Evolutionary conservation across 2,888 invertebrate species (phyloP).

Genomic region (Chrysolina americana): DNA sequence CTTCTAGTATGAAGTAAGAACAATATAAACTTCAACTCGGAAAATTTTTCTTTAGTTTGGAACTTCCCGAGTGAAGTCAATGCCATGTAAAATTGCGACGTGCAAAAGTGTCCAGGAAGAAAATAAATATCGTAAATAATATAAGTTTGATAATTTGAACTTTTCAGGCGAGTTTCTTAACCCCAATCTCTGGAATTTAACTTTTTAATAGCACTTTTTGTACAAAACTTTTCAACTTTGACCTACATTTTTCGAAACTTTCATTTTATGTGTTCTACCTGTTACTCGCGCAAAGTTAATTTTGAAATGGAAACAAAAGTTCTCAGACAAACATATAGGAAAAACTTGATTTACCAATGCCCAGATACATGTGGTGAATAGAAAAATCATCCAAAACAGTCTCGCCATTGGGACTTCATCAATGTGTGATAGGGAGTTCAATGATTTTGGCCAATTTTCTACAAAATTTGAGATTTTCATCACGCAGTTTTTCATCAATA

Average conservation of each 20-base stretch:
- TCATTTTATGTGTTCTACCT: slow-evolving; percentile 54
- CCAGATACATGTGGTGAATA: background rate
- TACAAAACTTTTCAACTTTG: slow-evolving; percentile 62
- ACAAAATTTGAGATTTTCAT: no score
- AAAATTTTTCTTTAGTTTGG: slow-evolving; percentile 45
- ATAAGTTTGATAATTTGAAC: slow-evolving; percentile 61
- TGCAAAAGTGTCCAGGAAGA: slow-evolving; percentile 52
- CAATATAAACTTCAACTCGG: slow-evolving; percentile 41
- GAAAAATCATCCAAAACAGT: background rate
- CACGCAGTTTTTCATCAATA: no score
- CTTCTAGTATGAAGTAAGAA: slow-evolving; percentile 39
- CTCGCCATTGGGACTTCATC: background rate
- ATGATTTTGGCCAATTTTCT: no score
- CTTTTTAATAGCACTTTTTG: slow-evolving; percentile 63
- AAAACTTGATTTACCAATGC: background rate
- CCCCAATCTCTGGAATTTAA: slow-evolving; percentile 60
- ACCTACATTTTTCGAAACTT: slow-evolving; percentile 59
- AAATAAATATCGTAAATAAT: slow-evolving; percentile 60
- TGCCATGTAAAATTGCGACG: slow-evolving; percentile 43
- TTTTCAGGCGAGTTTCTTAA: slow-evolving; percentile 59
- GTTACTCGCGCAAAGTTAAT: slow-evolving; percentile 38
- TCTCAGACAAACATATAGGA: slow-evolving; percentile 28
- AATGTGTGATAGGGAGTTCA: no score
- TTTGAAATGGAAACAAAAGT: slow-evolving; percentile 36
- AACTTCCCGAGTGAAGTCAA: slow-evolving; percentile 41